Conservation (phyloP, 2,888 invertebrate genomes). For the Daptonema setosum region DNA sequence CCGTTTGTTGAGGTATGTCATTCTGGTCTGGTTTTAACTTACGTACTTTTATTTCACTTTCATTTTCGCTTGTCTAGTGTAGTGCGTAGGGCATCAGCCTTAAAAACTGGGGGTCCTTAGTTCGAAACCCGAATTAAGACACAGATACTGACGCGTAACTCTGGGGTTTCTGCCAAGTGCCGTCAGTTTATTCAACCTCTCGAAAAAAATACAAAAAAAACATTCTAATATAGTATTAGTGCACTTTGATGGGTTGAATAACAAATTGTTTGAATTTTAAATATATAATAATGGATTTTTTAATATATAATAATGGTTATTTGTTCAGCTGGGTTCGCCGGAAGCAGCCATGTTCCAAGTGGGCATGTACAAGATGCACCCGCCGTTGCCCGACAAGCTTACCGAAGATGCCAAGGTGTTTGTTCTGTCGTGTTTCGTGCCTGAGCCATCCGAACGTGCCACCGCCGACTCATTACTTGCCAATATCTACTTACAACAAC, state of each 20-base stretch:
- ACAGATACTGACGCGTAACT: too few species aligned
- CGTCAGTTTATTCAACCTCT: background rate
- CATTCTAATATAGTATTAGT: background rate
- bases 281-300: background rate
- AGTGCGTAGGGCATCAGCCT: too few species aligned
- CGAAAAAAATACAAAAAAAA: background rate
- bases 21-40: background rate
- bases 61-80: too few species aligned
- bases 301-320: conserved; percentile 4
- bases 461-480: background rate
- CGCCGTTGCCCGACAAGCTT: conserved; percentile 74
- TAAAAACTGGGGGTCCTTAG: too few species aligned
- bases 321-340: conserved; percentile 59
- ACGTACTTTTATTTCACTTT: background rate
- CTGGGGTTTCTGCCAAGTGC: too few species aligned
- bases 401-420: conserved; percentile 67
- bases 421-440: conserved; percentile 42
- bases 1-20: conserved; percentile 61
- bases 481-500: too few species aligned
- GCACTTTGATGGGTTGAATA: background rate
- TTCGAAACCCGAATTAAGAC: too few species aligned
- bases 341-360: conserved; percentile 95
- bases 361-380: conserved; percentile 85
- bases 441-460: too few species aligned
- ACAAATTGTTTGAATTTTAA: too few species aligned